Evolutionary conservation across 2,113 vertebrate species (phyloP).

Genomic region (Macquaria ambigua): DNA sequence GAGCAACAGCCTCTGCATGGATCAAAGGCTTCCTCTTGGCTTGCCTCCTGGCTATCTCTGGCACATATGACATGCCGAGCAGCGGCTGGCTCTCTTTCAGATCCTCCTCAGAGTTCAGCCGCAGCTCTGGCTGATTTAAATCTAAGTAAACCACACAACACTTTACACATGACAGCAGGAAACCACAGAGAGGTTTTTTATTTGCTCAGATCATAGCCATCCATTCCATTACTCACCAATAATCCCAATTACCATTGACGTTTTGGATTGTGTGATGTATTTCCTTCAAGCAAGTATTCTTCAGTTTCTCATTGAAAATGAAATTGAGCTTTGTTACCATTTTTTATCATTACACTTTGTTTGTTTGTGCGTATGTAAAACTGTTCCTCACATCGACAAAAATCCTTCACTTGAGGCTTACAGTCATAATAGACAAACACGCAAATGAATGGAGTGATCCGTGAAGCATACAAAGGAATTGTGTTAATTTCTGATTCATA

Average conservation of each 20-base stretch:
- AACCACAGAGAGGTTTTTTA: slow-evolving; percentile 7
- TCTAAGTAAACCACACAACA: slow-evolving; percentile 23
- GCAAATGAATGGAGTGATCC: slow-evolving; percentile 11
- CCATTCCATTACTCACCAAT: neutral
- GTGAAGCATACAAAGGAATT: slow-evolving; percentile 4
- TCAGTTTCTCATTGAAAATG: neutral
- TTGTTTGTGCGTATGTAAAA: slow-evolving; percentile 4
- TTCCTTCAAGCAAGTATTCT: neutral
- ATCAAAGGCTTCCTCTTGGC: slow-evolving; percentile 77
- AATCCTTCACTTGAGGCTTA: slow-evolving; percentile 25
- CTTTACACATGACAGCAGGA: slow-evolving; percentile 15
- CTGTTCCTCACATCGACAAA: slow-evolving; percentile 2
- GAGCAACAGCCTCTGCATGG: slow-evolving; percentile 57
- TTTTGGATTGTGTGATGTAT: neutral
- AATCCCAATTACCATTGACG: neutral
- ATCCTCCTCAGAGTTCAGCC: slow-evolving; percentile 38
- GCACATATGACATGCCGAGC: slow-evolving; percentile 45
- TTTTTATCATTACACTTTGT: neutral
- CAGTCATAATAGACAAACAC: slow-evolving; percentile 17
- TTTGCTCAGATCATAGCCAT: neutral
- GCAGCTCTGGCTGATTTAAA: slow-evolving; percentile 52
- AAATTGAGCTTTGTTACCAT: neutral
- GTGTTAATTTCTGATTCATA: slow-evolving; percentile 31
- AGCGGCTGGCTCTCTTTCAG: slow-evolving; percentile 35
- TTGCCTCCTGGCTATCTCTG: slow-evolving; percentile 56